phyloP scores from a whole-genome alignment of 2,888 invertebrate species.

The Cataglyphis cursor region DNA sequence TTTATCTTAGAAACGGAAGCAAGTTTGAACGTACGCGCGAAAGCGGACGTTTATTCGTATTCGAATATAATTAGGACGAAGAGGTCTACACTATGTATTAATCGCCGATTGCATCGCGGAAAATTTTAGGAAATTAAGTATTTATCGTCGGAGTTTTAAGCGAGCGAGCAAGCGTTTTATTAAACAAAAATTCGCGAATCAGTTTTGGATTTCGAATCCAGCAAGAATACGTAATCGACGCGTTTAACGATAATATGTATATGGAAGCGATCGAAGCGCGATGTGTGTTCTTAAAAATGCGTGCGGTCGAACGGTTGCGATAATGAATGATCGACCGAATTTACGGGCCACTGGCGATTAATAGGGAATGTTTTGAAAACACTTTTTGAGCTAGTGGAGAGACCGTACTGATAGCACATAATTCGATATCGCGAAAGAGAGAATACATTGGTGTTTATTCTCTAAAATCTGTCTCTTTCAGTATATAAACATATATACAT shows the following conservation, averaged over 20 bases:
- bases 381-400: slow-evolving; percentile 58
- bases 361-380: slow-evolving; percentile 57
- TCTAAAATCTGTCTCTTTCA: not conserved
- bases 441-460: slow-evolving; percentile 6
- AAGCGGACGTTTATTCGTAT: slow-evolving; percentile 29
- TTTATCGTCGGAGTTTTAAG: slow-evolving; percentile 37
- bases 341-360: slow-evolving; percentile 20
- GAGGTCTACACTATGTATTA: slow-evolving; percentile 15
- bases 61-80: slow-evolving; percentile 13
- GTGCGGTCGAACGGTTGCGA: slow-evolving; percentile 29
- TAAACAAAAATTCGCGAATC: slow-evolving; percentile 15
- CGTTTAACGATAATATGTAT: slow-evolving; percentile 29
- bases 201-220: slow-evolving; percentile 34
- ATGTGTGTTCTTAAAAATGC: slow-evolving; percentile 31
- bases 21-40: slow-evolving; percentile 61
- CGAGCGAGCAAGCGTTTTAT: not conserved
- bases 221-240: slow-evolving; percentile 29
- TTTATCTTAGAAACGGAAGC: slow-evolving; percentile 65
- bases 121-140: slow-evolving; percentile 46
- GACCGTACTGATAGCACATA: not conserved
- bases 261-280: slow-evolving; percentile 25
- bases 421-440: slow-evolving; percentile 18
- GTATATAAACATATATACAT: not conserved
- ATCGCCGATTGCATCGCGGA: slow-evolving; percentile 36
- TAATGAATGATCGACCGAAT: slow-evolving; percentile 46